These are phyloP conservation scores for Spilarctia lutea DNA, from an alignment of 2,888 invertebrate species.

Conservation along the genomic window DNA sequence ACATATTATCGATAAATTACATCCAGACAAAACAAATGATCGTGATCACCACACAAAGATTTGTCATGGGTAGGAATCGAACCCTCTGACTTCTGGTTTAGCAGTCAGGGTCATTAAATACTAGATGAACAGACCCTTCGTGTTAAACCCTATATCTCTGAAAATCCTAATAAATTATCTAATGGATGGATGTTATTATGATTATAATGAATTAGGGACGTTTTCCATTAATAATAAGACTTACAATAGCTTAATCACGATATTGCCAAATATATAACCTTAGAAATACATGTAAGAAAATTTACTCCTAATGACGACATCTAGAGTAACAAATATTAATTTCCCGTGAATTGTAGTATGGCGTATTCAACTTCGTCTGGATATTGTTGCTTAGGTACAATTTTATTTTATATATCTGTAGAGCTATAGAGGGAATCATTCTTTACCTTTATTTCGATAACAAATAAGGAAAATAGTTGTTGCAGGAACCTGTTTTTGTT, in stretches of 20 bases:
- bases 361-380: slow-evolving; percentile 33
- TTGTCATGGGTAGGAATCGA: too few species aligned
- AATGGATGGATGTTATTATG: too few species aligned
- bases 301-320: slow-evolving; percentile 42
- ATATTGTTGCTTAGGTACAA: slow-evolving; percentile 39
- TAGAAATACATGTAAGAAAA: slow-evolving; percentile 32
- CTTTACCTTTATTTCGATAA: slow-evolving; percentile 19
- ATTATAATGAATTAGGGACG: neutral
- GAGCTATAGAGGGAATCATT: slow-evolving; percentile 32
- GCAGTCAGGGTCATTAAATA: too few species aligned
- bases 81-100: too few species aligned
- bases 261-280: neutral
- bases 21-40: too few species aligned
- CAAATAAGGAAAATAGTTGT: slow-evolving; percentile 49
- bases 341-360: slow-evolving; percentile 40
- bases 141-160: too few species aligned
- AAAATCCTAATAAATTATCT: too few species aligned
- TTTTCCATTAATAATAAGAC: neutral
- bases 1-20: too few species aligned
- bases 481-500: slow-evolving; percentile 43
- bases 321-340: slow-evolving; percentile 44
- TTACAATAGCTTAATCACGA: slow-evolving; percentile 4
- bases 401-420: slow-evolving; percentile 30
- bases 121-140: too few species aligned
- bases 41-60: too few species aligned